Conservation (phyloP, 1,140 invertebrate species). For the Pseudomyrmex concolor region DNA sequence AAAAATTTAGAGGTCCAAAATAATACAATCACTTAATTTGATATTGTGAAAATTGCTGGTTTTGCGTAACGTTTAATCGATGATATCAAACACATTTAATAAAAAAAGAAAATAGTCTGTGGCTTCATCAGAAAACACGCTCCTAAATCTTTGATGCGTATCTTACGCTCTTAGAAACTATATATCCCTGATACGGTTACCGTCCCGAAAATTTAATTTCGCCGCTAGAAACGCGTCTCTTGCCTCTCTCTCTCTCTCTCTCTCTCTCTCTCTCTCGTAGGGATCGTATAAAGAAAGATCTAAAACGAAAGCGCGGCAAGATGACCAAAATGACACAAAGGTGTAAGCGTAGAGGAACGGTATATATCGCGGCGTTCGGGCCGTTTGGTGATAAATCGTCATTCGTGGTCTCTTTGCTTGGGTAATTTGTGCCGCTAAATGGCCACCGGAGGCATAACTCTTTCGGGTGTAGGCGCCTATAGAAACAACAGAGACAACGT, state of each 20-base stretch:
- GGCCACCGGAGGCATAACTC: constrained; percentile 68
- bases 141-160: not conserved
- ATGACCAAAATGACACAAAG: constrained; percentile 46
- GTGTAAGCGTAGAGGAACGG: constrained; percentile 47
- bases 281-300: constrained; percentile 24
- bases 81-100: too few species aligned
- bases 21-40: too few species aligned
- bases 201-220: constrained; percentile 44
- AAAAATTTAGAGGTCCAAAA: too few species aligned
- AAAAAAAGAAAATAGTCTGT: not conserved
- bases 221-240: constrained; percentile 20
- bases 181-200: not conserved
- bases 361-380: constrained; percentile 16
- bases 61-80: too few species aligned
- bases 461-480: constrained; percentile 55
- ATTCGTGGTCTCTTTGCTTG: constrained; percentile 67
- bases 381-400: constrained; percentile 66
- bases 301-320: constrained; percentile 28
- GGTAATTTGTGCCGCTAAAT: constrained; percentile 74
- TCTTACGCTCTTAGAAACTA: not conserved
- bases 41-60: too few species aligned
- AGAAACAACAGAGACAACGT: constrained; percentile 66
- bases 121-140: not conserved
- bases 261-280: constrained; percentile 1
- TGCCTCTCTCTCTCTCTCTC: not conserved